These are phyloP conservation scores for Desmophyllum pertusum DNA, from an alignment of 92 coral and sea anemone genomes.

Conservation along the genomic window DNA sequence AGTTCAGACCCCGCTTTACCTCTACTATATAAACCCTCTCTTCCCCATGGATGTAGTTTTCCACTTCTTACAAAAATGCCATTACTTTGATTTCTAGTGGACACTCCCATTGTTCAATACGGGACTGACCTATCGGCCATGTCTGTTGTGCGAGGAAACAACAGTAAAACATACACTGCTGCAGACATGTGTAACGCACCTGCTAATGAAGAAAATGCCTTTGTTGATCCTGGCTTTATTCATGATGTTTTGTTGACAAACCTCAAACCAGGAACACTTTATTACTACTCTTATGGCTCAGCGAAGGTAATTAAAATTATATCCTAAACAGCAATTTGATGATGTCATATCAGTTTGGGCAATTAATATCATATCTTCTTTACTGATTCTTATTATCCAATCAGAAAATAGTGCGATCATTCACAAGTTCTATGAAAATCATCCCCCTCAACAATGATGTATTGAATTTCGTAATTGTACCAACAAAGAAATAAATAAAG, in stretches of 20 bases:
- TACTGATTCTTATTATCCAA: too few relatives aligned
- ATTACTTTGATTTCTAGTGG: not conserved
- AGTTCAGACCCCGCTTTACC: conserved; percentile 1
- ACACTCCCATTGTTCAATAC: conserved; percentile 40
- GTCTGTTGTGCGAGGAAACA: conserved; percentile 44
- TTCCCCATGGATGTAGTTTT: too few relatives aligned
- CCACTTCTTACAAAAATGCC: not conserved
- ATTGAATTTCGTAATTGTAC: too few relatives aligned
- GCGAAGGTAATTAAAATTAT: conserved; percentile 54
- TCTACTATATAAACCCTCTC: too few relatives aligned
- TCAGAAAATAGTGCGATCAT: too few relatives aligned
- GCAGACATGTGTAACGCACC: conserved; percentile 80
- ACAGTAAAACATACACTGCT: conserved; percentile 72
- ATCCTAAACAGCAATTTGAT: not conserved
- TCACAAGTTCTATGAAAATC: too few relatives aligned
- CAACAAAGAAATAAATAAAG: too few relatives aligned
- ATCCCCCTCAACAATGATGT: too few relatives aligned
- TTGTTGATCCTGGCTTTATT: conserved; percentile 83
- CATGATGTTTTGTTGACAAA: conserved; percentile 88
- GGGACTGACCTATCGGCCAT: conserved; percentile 39
- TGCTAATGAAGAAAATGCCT: conserved; percentile 56
- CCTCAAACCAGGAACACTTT: conserved; percentile 73
- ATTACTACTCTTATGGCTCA: conserved; percentile 85
- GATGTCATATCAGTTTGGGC: too few relatives aligned
- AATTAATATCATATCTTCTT: too few relatives aligned